Base-by-base conservation (phyloP, 1,140 invertebrate genomes). In the Delia radicum region DNA sequence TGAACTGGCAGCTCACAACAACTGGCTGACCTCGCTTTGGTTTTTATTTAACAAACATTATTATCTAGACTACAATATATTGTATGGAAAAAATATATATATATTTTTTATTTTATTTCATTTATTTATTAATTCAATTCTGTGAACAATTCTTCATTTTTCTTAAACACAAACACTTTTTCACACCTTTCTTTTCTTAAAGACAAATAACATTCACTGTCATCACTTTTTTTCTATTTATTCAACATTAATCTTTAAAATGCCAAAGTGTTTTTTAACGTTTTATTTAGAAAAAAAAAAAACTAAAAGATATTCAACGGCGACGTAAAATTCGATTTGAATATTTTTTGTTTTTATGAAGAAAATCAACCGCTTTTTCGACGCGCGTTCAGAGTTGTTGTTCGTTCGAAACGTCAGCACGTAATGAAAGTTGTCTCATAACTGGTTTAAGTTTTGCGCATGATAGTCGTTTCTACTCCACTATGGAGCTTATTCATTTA, bases 341-440 rank as follows among this genome's bases (percentile, higher is more conserved):
- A 76, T 7, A 48, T 27, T n/a, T n/a, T n/a, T n/a, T n/a, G n/a
- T n/a, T n/a, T n/a, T n/a, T n/a, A 37, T n/a, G 18, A 26, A 37
- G 8, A 46, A 73, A 3, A 48, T 74, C 15, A 33, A 33, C 55
- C 73, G 55, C 72, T 74, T 18, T n/a, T 15, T 33, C 73, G 73
- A 55, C 28, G 15, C 28, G 15, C 72, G 46, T 37, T 15, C 55
- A 46, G n/a, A n/a, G 73, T 73, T 73, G 37, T 55, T 31, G 26
- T 73, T 46, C 71, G 46, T 73, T 73, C 69, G 48, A 78, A 77
- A 85, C 81, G 83, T 85, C 83, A 79, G 81, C 80, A 81, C 79
- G 74, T 78, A 83, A 85, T 85, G 83, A 85, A 85, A 85, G 83
- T 85, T 85, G 83, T 78, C 78, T 81, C 80, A 81, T 83, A 85